Conservation (phyloP, 2,113 vertebrate genomes). For the Anseranas semipalmata region DNA sequence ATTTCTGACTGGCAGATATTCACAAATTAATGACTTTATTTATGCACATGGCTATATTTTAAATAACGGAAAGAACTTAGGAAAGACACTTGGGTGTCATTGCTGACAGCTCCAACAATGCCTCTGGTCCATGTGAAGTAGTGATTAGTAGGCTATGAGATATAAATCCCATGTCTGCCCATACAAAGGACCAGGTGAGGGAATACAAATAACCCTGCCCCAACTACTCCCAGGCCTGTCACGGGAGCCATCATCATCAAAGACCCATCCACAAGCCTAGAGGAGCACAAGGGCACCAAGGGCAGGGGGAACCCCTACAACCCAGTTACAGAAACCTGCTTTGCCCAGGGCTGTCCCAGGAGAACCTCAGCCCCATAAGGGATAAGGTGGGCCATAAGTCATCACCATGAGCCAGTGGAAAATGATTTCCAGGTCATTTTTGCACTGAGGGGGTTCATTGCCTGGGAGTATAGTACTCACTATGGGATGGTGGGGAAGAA, state of each 20-base stretch:
- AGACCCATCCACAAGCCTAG: not conserved
- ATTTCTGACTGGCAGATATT: not conserved
- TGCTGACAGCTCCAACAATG: not conserved
- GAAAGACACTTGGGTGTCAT: not conserved
- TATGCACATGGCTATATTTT: not conserved
- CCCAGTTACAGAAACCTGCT: not conserved
- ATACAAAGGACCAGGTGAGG: not conserved
- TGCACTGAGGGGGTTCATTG: not conserved
- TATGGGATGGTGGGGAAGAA: not conserved
- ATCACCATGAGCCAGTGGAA: not conserved
- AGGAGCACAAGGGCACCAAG: not conserved
- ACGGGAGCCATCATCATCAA: not conserved
- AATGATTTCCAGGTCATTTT: not conserved
- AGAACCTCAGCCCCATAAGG: not conserved
- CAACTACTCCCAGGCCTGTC: not conserved
- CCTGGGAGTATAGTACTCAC: not conserved
- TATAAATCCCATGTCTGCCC: not conserved
- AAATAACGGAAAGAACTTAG: not conserved
- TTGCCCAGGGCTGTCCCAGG: not conserved
- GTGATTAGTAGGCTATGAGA: not conserved
- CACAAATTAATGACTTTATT: not conserved
- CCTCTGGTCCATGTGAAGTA: not conserved
- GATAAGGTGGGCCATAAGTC: too few relatives aligned
- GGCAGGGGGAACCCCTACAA: accelerated
- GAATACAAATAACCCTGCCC: not conserved